phyloP scores from a whole-genome alignment of 2,113 vertebrate genomes.

The Trogon melanurus region DNA sequence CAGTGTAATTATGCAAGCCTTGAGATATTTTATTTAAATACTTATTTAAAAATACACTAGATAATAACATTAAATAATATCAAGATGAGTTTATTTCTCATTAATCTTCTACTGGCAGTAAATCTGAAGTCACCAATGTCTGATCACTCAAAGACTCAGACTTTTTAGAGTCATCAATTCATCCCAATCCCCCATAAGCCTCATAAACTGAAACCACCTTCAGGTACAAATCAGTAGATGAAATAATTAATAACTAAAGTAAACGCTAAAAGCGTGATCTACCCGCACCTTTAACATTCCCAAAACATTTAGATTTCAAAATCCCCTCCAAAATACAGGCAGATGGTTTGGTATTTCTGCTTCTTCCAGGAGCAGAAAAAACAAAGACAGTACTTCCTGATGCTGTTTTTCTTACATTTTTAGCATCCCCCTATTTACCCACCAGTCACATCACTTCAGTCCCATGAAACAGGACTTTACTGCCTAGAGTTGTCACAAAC shows the following conservation, averaged over 20 bases:
- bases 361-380: background rate
- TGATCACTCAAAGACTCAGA: background rate
- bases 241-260: background rate
- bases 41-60: background rate
- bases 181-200: background rate
- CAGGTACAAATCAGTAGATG: background rate
- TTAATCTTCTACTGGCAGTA: background rate
- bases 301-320: background rate
- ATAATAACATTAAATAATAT: background rate
- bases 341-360: background rate
- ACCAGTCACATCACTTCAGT: background rate
- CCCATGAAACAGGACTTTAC: background rate
- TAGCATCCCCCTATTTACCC: background rate
- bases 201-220: background rate
- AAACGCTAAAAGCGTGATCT: background rate
- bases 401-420: background rate
- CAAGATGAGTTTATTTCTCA: background rate
- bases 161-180: background rate
- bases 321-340: background rate
- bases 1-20: background rate
- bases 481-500: background rate
- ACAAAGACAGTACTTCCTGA: background rate
- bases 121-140: background rate
- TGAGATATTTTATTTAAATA: background rate
- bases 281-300: background rate